phyloP scores from a whole-genome alignment of 2,113 vertebrate genomes.

The Condylura cristata region DNA sequence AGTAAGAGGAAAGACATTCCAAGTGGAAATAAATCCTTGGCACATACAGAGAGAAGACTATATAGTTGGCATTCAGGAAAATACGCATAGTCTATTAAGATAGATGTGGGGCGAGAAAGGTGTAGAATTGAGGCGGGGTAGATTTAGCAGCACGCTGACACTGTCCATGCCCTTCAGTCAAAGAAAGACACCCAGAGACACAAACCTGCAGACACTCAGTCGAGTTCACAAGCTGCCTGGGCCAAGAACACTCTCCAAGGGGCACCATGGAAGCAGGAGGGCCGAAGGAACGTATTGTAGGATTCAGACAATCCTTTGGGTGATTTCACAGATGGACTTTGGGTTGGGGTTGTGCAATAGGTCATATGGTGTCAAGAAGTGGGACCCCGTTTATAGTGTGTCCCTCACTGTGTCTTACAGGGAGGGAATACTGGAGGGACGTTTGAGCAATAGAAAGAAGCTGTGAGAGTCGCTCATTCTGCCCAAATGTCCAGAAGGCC shows the following conservation, averaged over 20 bases:
- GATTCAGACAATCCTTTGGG: background rate
- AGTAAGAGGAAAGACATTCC: background rate
- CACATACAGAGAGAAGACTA: background rate
- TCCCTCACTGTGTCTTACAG: background rate
- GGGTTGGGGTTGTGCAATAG: background rate
- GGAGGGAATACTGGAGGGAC: background rate
- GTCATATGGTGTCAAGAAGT: background rate
- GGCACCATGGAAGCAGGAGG: accelerated
- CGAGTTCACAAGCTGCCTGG: accelerated
- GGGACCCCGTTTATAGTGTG: background rate
- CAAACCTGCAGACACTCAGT: background rate
- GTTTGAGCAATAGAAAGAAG: background rate
- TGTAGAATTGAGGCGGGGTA: no score
- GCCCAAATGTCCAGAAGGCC: no score
- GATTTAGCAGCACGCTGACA: background rate
- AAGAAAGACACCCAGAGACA: background rate
- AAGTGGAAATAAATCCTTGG: background rate
- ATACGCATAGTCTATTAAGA: background rate
- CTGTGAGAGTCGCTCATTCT: background rate
- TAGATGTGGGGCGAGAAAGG: background rate
- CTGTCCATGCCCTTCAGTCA: background rate
- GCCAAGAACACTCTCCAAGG: background rate
- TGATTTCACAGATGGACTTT: background rate
- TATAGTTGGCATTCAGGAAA: background rate
- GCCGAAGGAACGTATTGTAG: background rate